These are phyloP conservation scores for Eugnorisma glareosa DNA, from an alignment of 2,888 invertebrate genomes.

Conservation along the genomic window DNA sequence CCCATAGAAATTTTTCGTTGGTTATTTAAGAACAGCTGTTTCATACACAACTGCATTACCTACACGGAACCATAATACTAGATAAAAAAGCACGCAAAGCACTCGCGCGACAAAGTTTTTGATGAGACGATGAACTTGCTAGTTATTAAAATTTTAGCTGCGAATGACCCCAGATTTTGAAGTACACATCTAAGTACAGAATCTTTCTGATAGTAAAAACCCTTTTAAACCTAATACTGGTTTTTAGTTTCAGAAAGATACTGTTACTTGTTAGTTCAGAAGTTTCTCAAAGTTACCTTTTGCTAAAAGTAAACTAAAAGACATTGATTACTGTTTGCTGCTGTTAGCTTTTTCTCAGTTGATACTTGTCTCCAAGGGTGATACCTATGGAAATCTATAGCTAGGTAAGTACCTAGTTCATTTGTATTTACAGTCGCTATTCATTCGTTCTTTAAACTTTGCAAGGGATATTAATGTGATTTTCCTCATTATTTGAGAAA, in stretches of 20 bases:
- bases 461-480: too few species aligned
- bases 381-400: background rate
- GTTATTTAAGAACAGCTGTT: too few species aligned
- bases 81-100: too few species aligned
- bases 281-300: background rate
- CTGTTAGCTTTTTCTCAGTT: background rate
- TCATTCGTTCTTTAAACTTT: too few species aligned
- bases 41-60: too few species aligned
- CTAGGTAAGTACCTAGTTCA: background rate
- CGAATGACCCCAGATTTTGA: background rate
- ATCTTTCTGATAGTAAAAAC: background rate
- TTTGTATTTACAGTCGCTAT: too few species aligned
- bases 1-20: too few species aligned
- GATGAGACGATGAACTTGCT: background rate
- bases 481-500: too few species aligned
- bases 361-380: background rate
- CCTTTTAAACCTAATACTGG: background rate
- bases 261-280: constrained; percentile 21
- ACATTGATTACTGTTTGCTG: background rate
- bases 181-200: background rate
- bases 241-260: background rate
- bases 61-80: too few species aligned
- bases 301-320: background rate
- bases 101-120: background rate
- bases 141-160: background rate